Base-by-base conservation (phyloP, 2,888 invertebrate species). In the Lissonota sp. region DNA sequence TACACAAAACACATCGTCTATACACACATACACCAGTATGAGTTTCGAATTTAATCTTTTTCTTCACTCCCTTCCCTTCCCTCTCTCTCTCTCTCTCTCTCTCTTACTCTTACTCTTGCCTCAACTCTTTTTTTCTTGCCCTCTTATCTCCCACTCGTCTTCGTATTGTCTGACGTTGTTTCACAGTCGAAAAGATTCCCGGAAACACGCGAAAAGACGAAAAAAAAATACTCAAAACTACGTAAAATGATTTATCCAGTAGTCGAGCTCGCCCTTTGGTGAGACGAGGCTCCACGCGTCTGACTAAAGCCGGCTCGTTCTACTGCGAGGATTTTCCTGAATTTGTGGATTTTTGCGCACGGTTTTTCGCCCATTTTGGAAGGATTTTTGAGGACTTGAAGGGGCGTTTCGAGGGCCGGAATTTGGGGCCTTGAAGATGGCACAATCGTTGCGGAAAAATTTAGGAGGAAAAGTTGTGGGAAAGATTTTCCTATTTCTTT, bases 1-100 rank as follows among this genome's bases (percentile, higher is more conserved):
- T 89, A 87, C 86, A 87, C 88, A 89, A 91, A 90, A 89, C 87
- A 86, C 87, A 87, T 86, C 86, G 87, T 84, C 85, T 42, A 39
- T 1, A 10, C n/a, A 49, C n/a, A 5, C 1, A 49, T 49, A n/a
- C n/a, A 49, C 49, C 49, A 49, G 86, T 86, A 84, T 84, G 84
- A 80, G 84, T 89, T 90, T 89, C 86, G 85, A 88, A 89, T 90
- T 87, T 86, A 88, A 89, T 88, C 86, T 87, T 64, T 79, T 53
- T 26, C 10, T 66, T 39, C n/a, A 8, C 26, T 60, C 7, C 12
- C 44, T 5, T 40, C 12, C 5, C 5, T n/a, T 10, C 26, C 5
- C 55, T 46, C 44, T 8, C 42, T 40, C 49, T 51, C 39, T 44
- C 77, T 71, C 12, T 53, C 37, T 64, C 46, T 58, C 42, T 7